Conservation (phyloP, 2,797 vertebrate genomes). For the Mastacembelus armatus region DNA sequence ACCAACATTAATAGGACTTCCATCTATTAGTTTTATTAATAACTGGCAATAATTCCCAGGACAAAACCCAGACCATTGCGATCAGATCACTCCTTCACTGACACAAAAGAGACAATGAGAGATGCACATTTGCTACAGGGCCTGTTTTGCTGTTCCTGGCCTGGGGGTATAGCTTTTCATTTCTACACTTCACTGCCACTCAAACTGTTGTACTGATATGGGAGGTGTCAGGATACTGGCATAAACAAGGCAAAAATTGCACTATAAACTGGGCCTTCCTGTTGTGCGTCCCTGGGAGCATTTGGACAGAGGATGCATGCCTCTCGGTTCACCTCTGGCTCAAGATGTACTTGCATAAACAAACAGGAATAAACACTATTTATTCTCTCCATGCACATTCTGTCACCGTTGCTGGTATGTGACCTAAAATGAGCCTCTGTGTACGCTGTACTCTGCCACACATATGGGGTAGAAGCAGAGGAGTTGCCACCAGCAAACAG, state of each 20-base stretch:
- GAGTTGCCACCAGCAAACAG: conserved; percentile 3
- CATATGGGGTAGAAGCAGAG: conserved; percentile 15
- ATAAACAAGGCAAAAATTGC: conserved; percentile 49
- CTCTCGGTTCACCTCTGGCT: conserved; percentile 38
- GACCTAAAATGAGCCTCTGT: conserved; percentile 50
- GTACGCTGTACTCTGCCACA: conserved; percentile 16
- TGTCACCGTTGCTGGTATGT: conserved; percentile 32
- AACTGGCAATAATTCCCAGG: conserved; percentile 17
- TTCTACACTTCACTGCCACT: conserved; percentile 35
- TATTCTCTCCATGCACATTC: conserved; percentile 61
- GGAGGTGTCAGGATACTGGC: conserved; percentile 50
- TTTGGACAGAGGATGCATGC: conserved; percentile 55
- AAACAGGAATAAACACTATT: conserved; percentile 71
- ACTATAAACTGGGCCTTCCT: conserved; percentile 73
- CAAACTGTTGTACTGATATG: conserved; percentile 45
- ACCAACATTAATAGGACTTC: too few relatives aligned
- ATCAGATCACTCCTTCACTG: conserved; percentile 13
- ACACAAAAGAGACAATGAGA: conserved; percentile 22
- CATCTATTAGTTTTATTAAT: too few relatives aligned
- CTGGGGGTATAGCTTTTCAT: conserved; percentile 37
- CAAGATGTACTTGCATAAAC: conserved; percentile 61
- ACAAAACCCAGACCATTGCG: too few relatives aligned
- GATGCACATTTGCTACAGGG: conserved; percentile 11
- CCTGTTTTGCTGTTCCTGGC: conserved; percentile 16
- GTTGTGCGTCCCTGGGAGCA: conserved; percentile 52